phyloP scores from a whole-genome alignment of 1,140 invertebrate genomes.

The Psilanteris sp. region DNA sequence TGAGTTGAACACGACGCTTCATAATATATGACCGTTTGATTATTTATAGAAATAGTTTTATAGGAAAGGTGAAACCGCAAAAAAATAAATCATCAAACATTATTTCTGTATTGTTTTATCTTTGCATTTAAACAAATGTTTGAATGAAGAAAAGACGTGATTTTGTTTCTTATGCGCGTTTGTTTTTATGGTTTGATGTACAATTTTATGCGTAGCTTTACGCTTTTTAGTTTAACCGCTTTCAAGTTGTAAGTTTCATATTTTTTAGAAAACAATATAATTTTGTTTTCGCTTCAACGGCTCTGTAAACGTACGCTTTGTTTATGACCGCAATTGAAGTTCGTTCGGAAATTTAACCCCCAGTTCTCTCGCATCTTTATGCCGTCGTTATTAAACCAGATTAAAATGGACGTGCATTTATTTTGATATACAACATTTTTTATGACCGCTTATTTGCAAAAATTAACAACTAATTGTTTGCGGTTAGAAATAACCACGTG shows the following conservation, averaged over 20 bases:
- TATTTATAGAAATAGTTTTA: no score
- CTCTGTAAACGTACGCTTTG: slow-evolving; percentile 1
- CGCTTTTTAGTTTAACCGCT: slow-evolving; percentile 7
- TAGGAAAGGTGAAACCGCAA: no score
- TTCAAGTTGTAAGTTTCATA: slow-evolving; percentile 9
- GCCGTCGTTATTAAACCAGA: slow-evolving; percentile 9
- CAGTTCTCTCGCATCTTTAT: slow-evolving; percentile 13
- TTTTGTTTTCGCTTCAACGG: slow-evolving; percentile 10
- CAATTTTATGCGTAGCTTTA: neutral
- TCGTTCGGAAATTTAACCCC: slow-evolving; percentile 14
- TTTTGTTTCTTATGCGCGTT: no score
- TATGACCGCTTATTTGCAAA: slow-evolving; percentile 7
- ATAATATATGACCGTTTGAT: no score
- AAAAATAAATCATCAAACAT: no score
- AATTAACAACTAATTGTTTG: slow-evolving; percentile 7
- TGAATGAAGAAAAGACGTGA: no score
- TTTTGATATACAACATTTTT: slow-evolving; percentile 5
- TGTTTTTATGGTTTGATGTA: slow-evolving; percentile 1
- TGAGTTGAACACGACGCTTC: no score
- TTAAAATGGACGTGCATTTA: slow-evolving; percentile 12
- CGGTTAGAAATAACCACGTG: neutral
- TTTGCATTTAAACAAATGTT: neutral
- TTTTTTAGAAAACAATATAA: slow-evolving; percentile 16
- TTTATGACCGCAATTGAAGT: slow-evolving; percentile 14
- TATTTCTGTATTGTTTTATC: no score